Conservation (phyloP, 2,888 invertebrate genomes). For the Pristionchus exspectatus region DNA sequence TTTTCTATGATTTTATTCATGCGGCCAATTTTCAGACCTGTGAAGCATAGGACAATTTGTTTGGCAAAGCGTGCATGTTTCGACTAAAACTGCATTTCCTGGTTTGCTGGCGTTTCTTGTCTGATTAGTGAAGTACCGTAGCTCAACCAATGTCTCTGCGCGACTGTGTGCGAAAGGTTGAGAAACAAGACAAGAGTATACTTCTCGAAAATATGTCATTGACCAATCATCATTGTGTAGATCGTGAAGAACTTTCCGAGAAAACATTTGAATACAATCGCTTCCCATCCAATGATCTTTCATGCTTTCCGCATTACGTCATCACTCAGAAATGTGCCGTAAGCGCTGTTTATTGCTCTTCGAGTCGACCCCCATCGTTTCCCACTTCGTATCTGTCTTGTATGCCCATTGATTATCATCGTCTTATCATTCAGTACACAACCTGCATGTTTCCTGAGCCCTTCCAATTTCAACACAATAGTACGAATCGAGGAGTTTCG, state of each 20-base stretch:
- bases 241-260: neutral
- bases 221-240: neutral
- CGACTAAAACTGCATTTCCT: neutral
- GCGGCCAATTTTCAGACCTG: neutral
- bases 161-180: neutral
- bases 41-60: neutral
- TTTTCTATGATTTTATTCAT: neutral
- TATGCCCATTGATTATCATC: conserved; percentile 9
- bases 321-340: neutral
- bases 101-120: neutral
- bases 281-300: neutral
- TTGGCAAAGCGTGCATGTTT: neutral
- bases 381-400: neutral
- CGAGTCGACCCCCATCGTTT: neutral
- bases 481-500: neutral
- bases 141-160: neutral
- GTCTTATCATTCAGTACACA: conserved; percentile 18
- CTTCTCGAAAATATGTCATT: neutral
- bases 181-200: neutral
- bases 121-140: neutral
- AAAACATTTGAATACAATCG: neutral
- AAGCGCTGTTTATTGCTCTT: neutral
- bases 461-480: neutral
- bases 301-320: neutral
- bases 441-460: neutral